These are phyloP conservation scores for Poecilia wingei DNA, from an alignment of 2,797 vertebrate genomes.

Conservation along the genomic window DNA sequence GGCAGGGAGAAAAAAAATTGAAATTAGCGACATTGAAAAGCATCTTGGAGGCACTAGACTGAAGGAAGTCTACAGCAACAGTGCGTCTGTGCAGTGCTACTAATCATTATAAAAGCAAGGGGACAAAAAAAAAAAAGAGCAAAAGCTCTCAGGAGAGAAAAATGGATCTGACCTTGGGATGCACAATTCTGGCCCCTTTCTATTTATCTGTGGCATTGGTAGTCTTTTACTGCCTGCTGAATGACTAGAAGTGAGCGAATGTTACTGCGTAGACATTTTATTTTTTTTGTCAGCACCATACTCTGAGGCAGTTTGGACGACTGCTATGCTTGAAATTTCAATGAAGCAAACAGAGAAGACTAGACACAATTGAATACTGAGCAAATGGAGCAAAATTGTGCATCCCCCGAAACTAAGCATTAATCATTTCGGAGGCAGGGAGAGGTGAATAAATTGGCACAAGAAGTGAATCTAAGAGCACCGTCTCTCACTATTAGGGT, in stretches of 20 bases:
- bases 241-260: slow-evolving; percentile 54
- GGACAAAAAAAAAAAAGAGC: slow-evolving; percentile 66
- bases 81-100: slow-evolving; percentile 68
- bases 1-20: slow-evolving; percentile 60
- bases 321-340: slow-evolving; percentile 36
- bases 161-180: slow-evolving; percentile 77
- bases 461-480: slow-evolving; percentile 72
- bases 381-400: slow-evolving; percentile 67
- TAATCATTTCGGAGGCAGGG: slow-evolving; percentile 34
- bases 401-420: slow-evolving; percentile 72
- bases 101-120: slow-evolving; percentile 76
- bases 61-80: slow-evolving; percentile 62
- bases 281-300: slow-evolving; percentile 42
- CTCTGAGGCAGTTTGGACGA: slow-evolving; percentile 45
- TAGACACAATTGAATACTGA: slow-evolving; percentile 24
- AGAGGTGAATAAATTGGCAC: slow-evolving; percentile 58
- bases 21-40: slow-evolving; percentile 78
- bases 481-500: slow-evolving; percentile 66
- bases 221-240: slow-evolving; percentile 67
- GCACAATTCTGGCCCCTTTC: slow-evolving; percentile 76
- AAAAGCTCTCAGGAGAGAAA: slow-evolving; percentile 73
- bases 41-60: slow-evolving; percentile 72
- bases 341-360: slow-evolving; percentile 44
- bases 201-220: slow-evolving; percentile 68
- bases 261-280: slow-evolving; percentile 51